Percentiles rank a stretch among this genome's conserved stretches.
Conservation (phyloP, 2,113 vertebrate genomes). For the Halichoerus grypus region DNA sequence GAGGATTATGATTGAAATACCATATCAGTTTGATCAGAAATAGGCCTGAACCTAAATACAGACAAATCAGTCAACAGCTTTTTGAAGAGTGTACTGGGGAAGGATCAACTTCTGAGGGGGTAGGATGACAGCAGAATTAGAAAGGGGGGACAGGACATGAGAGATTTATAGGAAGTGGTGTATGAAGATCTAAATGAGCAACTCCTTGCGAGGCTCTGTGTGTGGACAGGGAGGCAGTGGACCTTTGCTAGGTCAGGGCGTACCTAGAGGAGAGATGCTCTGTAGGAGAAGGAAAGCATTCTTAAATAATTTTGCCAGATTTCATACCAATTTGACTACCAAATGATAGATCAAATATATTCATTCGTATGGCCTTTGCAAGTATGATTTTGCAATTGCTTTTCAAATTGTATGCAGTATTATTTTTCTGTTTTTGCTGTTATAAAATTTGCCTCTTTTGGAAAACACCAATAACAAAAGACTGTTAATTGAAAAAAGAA, state of each 20-base stretch:
- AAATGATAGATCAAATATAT: not conserved
- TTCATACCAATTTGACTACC: not conserved
- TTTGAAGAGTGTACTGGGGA: not conserved
- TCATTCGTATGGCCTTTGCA: not conserved
- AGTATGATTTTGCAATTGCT: not conserved
- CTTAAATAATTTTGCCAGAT: not conserved
- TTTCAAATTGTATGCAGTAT: not conserved
- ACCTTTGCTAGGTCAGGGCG: not conserved
- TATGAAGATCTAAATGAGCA: not conserved
- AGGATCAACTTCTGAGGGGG: not conserved
- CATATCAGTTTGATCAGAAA: not conserved
- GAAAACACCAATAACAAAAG: not conserved
- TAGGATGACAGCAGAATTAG: not conserved
- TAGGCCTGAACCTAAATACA: not conserved
- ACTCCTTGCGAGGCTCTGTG: accelerated
- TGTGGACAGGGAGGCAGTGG: not conserved
- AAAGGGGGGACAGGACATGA: not conserved
- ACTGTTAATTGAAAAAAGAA: not conserved
- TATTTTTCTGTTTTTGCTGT: not conserved
- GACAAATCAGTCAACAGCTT: not conserved
- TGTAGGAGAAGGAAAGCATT: not conserved
- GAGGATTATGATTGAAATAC: not conserved
- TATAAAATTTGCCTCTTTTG: not conserved
- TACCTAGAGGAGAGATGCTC: not conserved
- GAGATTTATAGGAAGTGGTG: no score